Evolutionary conservation across 2,797 vertebrate genomes (phyloP), one percentile per base, ranked within the genome.

Genomic region (Adelosebastes latens): DNA sequence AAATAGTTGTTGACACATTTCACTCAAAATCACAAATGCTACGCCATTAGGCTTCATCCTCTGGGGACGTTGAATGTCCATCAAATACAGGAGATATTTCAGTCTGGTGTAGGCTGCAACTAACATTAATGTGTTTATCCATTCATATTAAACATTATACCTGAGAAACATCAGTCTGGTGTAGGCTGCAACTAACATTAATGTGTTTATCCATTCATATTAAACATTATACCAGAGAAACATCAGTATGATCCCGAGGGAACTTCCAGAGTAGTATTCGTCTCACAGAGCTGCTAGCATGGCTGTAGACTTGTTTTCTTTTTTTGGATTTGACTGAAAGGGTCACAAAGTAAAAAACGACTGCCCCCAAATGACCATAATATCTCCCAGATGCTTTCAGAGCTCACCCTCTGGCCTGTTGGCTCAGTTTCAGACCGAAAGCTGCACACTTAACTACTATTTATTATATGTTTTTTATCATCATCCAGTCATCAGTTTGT

Each of bases 381-480:
- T 67, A 8, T 32, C 11, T 66, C 46, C 55, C 75, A 75, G 71
- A 64, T 75, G 52, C 63, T 73, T 36, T 31, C 13, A 53, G 74
- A 64, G 36, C 8, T 67, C 32, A 14, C 36, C 59, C 52, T 77
- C 49, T 2, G 68, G 78, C 60, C 25, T 13, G 12, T 55, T 69
- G 69, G 49, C 58, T 68, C 16, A 3, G 13, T 5, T 66, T 66
- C 18, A 6, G 46, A 34, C 14, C 2, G 29, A 53, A 53, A 56
- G 10, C 61, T 56, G 24, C 46, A 11, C 2, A 1, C 11, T 69
- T 32, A 14, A 42, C 7, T 32, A 6, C 4, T 16, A 22, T 69
- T 49, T 53, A 53, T 59, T 5, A 24, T 8, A 8, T 25, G 2
- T 53, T 52, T 36, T 13, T 25, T 65, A 12, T 46, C 39, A 56